phyloP scores from a whole-genome alignment of 2,797 vertebrate species.

The Neoniphon sammara region DNA sequence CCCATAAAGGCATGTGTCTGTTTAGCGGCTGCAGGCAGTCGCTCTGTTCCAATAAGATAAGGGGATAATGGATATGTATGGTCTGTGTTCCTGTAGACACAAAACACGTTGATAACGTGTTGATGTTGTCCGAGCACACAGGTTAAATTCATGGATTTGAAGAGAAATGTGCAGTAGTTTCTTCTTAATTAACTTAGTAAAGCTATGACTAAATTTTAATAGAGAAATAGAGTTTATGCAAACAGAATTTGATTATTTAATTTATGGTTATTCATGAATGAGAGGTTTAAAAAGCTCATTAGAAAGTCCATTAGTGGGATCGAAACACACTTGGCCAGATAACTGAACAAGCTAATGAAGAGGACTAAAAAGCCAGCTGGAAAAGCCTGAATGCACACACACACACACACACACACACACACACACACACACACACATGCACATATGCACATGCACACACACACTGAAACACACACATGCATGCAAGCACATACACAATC shows the following conservation, averaged over 20 bases:
- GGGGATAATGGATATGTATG: background rate
- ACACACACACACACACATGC: background rate
- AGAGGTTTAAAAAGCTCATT: background rate
- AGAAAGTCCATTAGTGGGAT: constrained; percentile 8
- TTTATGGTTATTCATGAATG: background rate
- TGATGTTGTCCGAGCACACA: no score
- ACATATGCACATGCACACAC: background rate
- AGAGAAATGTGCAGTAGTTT: no score
- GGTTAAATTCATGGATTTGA: no score
- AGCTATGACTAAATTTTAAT: background rate
- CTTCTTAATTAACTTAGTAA: no score
- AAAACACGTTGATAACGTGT: no score
- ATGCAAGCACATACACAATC: background rate
- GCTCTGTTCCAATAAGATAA: background rate
- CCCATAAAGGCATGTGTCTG: no score
- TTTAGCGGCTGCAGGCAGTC: no score
- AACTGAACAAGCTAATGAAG: background rate
- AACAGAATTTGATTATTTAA: background rate
- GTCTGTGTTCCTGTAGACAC: background rate
- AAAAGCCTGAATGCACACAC: background rate
- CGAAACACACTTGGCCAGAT: background rate
- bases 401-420: constrained; percentile 4
- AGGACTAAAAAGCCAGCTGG: background rate
- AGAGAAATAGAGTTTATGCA: background rate
- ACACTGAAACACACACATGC: no score